Base-by-base conservation (phyloP, 2,113 vertebrate species). In the Hippopotamus amphibius region DNA sequence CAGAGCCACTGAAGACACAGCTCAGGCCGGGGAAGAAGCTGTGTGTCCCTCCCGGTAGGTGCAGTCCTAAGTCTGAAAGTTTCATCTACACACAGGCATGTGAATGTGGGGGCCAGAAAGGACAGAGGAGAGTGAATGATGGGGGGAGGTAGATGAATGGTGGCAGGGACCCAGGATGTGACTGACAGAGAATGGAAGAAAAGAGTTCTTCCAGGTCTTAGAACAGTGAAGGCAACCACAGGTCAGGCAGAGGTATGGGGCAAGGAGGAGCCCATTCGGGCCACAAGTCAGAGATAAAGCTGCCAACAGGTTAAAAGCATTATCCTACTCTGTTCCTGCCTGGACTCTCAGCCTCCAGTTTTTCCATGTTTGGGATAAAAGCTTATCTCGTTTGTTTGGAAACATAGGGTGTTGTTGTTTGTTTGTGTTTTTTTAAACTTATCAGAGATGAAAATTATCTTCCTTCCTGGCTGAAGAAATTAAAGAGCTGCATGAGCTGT, bases 391-490 rank as follows among this genome's bases (percentile, higher is more conserved):
- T 28, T 72, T 72, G 6, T 30, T 61, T 90, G 30, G 30, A 46
- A 96, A 9, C 43, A 68, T 10, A 86, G 5, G 3, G 13, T 79
- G 46, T 6, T 76, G 5, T 5, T 86, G 3, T 33, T 24, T 46
- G 76, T 48, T 88, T 93, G 1, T 61, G 5, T 53, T 61, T 53
- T 88, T 93, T 89, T 72, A 46, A 37, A 94, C 63, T 72, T 84
- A 79, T 28, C 26, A 50, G 33, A 41, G 46, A 80, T 87, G 79
- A 88, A 87, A 95, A 94, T 88, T 24, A 88, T 26, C 11, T 96
- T 90, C 53, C 48, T 87, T 71, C 59, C 43, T 89, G 17, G 30
- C 46, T 83, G 22, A 96, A 94, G 74, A 84, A 95, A 76, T 68
- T 55, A 80, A 80, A 7, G 76, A 53, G 11, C 63, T 88, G 9